phyloP scores from a whole-genome alignment of 1,140 invertebrate species.

The Camponotus vicinus region DNA sequence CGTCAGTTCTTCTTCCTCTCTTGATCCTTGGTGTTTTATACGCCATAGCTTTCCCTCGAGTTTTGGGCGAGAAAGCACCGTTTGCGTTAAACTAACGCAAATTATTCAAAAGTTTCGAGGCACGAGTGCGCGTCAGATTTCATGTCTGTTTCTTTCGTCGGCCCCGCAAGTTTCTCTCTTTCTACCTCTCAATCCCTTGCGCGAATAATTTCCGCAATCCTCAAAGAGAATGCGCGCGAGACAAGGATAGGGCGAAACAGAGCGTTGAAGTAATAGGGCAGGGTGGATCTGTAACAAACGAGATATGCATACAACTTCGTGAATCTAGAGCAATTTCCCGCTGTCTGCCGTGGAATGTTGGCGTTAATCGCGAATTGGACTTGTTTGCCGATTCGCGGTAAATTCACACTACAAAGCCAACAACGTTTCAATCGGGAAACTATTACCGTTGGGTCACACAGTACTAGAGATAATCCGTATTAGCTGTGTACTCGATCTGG shows the following conservation, averaged over 20 bases:
- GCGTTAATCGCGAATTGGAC: slow-evolving; percentile 57
- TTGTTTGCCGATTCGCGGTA: slow-evolving; percentile 54
- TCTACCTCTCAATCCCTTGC: background rate
- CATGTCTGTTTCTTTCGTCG: slow-evolving; percentile 19
- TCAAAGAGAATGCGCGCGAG: slow-evolving; percentile 13
- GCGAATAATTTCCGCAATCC: slow-evolving; percentile 12
- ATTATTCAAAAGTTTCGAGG: slow-evolving; percentile 37
- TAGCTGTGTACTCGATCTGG: background rate
- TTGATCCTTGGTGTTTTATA: slow-evolving; percentile 10
- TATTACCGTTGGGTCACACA: slow-evolving; percentile 41
- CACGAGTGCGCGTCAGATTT: slow-evolving; percentile 27
- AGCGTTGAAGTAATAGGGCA: slow-evolving; percentile 21
- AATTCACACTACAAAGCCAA: slow-evolving; percentile 54
- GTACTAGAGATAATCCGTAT: background rate
- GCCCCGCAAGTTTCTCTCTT: background rate
- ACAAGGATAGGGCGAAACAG: slow-evolving; percentile 7
- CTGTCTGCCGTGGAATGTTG: slow-evolving; percentile 46
- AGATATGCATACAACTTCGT: slow-evolving; percentile 55
- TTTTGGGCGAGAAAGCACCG: background rate
- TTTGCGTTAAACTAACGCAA: slow-evolving; percentile 26
- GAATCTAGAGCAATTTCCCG: slow-evolving; percentile 53
- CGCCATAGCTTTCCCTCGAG: background rate
- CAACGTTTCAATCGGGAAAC: slow-evolving; percentile 54
- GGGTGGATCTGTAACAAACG: slow-evolving; percentile 26
- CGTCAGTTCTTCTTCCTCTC: background rate